A percentile compares a stretch with the other conserved stretches of the same genome.
These are phyloP conservation scores for Homarus americanus DNA, from an alignment of 1,140 invertebrate species.

Conservation along the genomic window DNA sequence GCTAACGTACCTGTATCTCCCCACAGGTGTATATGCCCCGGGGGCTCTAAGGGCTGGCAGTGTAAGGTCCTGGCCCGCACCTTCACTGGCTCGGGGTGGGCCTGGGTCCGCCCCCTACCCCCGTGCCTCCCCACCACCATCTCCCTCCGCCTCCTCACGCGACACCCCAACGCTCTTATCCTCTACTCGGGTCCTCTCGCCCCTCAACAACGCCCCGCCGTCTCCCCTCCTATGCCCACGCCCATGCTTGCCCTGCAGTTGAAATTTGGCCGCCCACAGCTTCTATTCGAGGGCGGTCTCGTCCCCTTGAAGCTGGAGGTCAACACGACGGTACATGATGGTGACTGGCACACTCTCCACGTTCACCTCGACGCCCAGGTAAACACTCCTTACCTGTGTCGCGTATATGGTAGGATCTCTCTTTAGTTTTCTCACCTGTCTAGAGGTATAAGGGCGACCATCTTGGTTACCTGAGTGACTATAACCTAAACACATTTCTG, in stretches of 20 bases:
- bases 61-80: slow-evolving; percentile 52
- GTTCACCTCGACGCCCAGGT: slow-evolving; percentile 29
- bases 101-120: slow-evolving; percentile 31
- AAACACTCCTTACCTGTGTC: neutral
- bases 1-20: neutral
- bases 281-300: slow-evolving; percentile 36
- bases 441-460: too few species aligned
- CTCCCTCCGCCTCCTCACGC: slow-evolving; percentile 40
- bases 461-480: too few species aligned
- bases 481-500: too few species aligned
- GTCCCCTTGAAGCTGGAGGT: slow-evolving; percentile 41
- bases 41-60: slow-evolving; percentile 40
- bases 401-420: too few species aligned
- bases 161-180: slow-evolving; percentile 36
- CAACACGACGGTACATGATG: slow-evolving; percentile 14
- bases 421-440: too few species aligned
- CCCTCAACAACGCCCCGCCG: neutral
- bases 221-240: neutral
- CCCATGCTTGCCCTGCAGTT: slow-evolving; percentile 54
- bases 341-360: slow-evolving; percentile 46
- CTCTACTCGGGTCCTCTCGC: slow-evolving; percentile 37
- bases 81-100: slow-evolving; percentile 43
- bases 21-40: slow-evolving; percentile 53
- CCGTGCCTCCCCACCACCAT: slow-evolving; percentile 41
- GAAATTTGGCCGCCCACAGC: slow-evolving; percentile 19